These are phyloP conservation scores for Macrophya alboannulata DNA, from an alignment of 2,888 invertebrate genomes.

Conservation along the genomic window DNA sequence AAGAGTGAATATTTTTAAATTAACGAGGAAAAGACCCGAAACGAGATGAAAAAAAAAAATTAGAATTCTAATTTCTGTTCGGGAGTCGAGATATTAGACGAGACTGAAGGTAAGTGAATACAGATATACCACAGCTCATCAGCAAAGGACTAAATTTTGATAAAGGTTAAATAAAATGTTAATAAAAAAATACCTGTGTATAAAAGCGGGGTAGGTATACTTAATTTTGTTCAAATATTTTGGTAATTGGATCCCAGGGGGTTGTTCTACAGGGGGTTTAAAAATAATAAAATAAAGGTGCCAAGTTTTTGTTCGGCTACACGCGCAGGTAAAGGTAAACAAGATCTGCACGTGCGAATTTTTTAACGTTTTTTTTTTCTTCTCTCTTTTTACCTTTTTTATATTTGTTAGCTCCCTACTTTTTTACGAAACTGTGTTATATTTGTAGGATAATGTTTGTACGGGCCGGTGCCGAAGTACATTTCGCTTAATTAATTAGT, in stretches of 20 bases:
- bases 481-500: conserved; percentile 7
- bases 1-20: conserved; percentile 12
- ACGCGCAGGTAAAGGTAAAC: too few species aligned
- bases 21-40: not conserved
- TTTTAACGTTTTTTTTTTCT: not conserved
- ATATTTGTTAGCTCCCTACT: not conserved
- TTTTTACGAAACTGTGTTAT: not conserved
- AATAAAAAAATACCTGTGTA: not conserved
- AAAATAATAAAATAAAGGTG: not conserved
- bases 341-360: not conserved
- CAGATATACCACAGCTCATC: not conserved
- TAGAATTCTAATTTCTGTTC: not conserved
- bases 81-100: not conserved
- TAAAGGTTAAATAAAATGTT: not conserved
- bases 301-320: not conserved
- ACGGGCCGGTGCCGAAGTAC: not conserved
- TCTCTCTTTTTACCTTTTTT: too few species aligned
- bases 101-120: not conserved
- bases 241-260: not conserved
- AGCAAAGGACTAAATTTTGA: not conserved
- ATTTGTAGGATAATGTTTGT: not conserved
- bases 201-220: not conserved
- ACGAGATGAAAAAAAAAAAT: not conserved
- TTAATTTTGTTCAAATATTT: conserved; percentile 11
- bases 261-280: not conserved